These are phyloP conservation scores for Alexandromys fortis DNA, from an alignment of 2,113 vertebrate species.

Conservation along the genomic window DNA sequence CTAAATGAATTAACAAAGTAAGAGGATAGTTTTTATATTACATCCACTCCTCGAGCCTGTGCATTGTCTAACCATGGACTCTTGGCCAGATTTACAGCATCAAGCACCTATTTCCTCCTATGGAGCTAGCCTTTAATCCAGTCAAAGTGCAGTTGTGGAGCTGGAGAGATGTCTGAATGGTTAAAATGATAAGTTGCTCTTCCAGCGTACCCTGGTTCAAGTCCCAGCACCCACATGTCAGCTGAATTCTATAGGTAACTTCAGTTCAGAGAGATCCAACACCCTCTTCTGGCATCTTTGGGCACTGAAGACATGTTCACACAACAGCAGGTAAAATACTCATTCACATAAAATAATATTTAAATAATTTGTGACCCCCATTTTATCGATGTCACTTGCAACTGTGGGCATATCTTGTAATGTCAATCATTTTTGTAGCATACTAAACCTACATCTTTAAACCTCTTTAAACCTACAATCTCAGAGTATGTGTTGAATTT, in stretches of 20 bases:
- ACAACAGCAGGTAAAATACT: background rate
- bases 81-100: background rate
- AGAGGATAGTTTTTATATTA: background rate
- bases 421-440: background rate
- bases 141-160: background rate
- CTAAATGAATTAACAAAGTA: background rate
- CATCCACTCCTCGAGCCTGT: background rate
- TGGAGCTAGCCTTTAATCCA: background rate
- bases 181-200: background rate
- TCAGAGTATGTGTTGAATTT: background rate
- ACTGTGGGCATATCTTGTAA: background rate
- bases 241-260: background rate
- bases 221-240: background rate
- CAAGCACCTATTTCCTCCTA: background rate
- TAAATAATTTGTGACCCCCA: background rate
- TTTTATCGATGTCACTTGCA: background rate
- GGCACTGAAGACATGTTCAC: background rate
- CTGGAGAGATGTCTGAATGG: background rate
- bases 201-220: background rate
- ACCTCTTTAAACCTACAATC: background rate
- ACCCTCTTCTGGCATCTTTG: background rate
- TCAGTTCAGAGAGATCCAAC: background rate
- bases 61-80: background rate
- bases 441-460: background rate
- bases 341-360: background rate